Base-by-base conservation (phyloP, 2,888 invertebrate genomes). In the Hybos culiciformis region DNA sequence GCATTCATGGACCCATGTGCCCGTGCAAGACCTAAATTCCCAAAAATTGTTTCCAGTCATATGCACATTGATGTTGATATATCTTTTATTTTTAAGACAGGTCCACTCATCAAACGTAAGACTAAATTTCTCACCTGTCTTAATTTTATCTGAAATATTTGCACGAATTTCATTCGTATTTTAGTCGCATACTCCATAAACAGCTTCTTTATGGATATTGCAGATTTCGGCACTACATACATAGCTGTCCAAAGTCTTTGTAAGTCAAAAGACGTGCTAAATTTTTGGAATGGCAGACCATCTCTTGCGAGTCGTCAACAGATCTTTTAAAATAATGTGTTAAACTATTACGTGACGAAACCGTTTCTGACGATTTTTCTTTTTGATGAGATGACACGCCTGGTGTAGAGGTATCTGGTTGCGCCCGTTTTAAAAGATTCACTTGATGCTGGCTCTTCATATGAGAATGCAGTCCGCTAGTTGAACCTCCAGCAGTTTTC, bases 61-160 rank as follows among this genome's bases (percentile, higher is more conserved):
- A 17, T 33, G 32, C 15, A 33, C 17, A 33, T 33, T 33, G 18
- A 33, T 33, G 8, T 32, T 33, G 6, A 33, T 33, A 18, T 33
- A 33, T 17, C 32, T 15, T 8, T 18, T 23, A 37, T 23, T 37
- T 37, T 23, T 23, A 5, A 14, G 14, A 5, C 8, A 37, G 7
- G 23, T 37, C 23, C 37, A 37, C 37, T 23, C 37, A 37, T 37
- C 37, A 15, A 37, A 37, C 5, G 37, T 37, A 23, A 37, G 3
- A 37, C 37, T 37, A 37, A 37, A 37, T 21, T 24, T 21, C 8
- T n/a, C n/a, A 4, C 23, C 21, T 34, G 17, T 34, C 19, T n/a
- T 34, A 8, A 19, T 17, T 2, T 34, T 17, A 12, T 34, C 18
- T 34, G 19, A 19, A 17, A 34, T 34, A 18, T 34, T 18, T 34